Base-by-base conservation (phyloP, 2,797 vertebrate genomes). In the Ibycter americanus region DNA sequence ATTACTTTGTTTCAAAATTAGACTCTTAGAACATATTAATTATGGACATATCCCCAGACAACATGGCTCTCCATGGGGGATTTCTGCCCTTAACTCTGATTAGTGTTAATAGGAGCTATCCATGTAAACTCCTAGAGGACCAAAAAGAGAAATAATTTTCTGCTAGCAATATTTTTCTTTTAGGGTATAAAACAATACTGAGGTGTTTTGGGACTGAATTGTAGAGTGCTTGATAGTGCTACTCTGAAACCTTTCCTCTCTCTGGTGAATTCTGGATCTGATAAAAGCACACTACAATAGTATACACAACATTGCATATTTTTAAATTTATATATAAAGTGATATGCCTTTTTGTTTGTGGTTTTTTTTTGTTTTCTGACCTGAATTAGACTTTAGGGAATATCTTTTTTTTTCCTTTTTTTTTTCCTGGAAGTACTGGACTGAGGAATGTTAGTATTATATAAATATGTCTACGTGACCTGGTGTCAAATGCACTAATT, bases 1-100 rank as follows among this genome's bases (percentile, higher is more conserved):
- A 89, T 91, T 91, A 96, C 83, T 91, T 95, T 93, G 59, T 73
- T 96, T 90, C 44, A 91, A 86, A 96, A 93, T 95, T 96, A 96
- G 79, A 79, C 38, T 96, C 52, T 67, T 51, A 92, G 83, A 95
- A 82, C 29, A 47, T 66, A 67, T 96, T 97, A 84, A 91, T 96
- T 97, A 94, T 93, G 74, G 91, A 68, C 58, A 25, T 63, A 79
- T 92, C 86, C 72, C 95, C 55, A 82, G 89, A 83, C 52, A 95
- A 59, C 29, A 61, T 77, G 20, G 38, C 58, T 88, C 66, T 55
- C 65, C 51, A 44, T 34, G 42, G 72, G 63, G 77, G 54, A 91
- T 94, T 91, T 72, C 87, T 85, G 87, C 54, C 51, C 52, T 76
- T 83, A 88, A 42, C 91, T 96, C 82, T 93, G 51, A 52, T 83